phyloP scores from a whole-genome alignment of 2,888 invertebrate species.

The Luperina testacea region DNA sequence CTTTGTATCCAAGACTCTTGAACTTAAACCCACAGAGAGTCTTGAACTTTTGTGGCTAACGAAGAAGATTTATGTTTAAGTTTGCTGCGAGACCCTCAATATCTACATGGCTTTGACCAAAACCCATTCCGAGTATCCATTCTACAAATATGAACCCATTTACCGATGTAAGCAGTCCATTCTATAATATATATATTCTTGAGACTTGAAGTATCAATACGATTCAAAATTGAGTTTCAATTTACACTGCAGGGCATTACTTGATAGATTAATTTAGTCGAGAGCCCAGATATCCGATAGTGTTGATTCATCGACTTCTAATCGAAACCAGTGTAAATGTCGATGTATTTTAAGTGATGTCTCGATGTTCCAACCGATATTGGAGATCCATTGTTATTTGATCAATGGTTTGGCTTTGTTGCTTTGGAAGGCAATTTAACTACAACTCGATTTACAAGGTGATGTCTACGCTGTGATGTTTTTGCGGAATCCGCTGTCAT shows the following conservation, averaged over 20 bases:
- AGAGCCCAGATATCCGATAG: slow-evolving; percentile 61
- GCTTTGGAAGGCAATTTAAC: slow-evolving; percentile 37
- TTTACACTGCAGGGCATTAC: slow-evolving; percentile 56
- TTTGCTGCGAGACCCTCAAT: slow-evolving; percentile 4
- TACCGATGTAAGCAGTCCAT: slow-evolving; percentile 23
- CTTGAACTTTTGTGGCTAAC: slow-evolving; percentile 38
- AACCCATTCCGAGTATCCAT: slow-evolving; percentile 26
- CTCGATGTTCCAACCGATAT: slow-evolving; percentile 50
- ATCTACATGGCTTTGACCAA: slow-evolving; percentile 22
- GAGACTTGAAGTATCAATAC: slow-evolving; percentile 38
- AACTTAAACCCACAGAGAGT: slow-evolving; percentile 40
- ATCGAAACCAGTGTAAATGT: slow-evolving; percentile 61
- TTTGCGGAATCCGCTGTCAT: not conserved
- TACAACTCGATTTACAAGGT: slow-evolving; percentile 13
- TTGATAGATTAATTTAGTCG: slow-evolving; percentile 64
- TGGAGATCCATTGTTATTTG: slow-evolving; percentile 57
- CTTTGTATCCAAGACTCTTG: slow-evolving; percentile 31
- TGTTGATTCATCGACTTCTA: slow-evolving; percentile 65
- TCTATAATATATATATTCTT: slow-evolving; percentile 36
- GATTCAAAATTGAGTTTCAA: slow-evolving; percentile 59
- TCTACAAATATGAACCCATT: slow-evolving; percentile 19
- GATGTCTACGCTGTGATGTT: not conserved
- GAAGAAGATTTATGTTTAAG: slow-evolving; percentile 15
- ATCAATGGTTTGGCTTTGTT: slow-evolving; percentile 46
- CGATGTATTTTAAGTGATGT: slow-evolving; percentile 57